A percentile compares a stretch with the other conserved stretches of the same genome.
Conservation (phyloP, 2,113 vertebrate species). For the Marcusenius ussheri region DNA sequence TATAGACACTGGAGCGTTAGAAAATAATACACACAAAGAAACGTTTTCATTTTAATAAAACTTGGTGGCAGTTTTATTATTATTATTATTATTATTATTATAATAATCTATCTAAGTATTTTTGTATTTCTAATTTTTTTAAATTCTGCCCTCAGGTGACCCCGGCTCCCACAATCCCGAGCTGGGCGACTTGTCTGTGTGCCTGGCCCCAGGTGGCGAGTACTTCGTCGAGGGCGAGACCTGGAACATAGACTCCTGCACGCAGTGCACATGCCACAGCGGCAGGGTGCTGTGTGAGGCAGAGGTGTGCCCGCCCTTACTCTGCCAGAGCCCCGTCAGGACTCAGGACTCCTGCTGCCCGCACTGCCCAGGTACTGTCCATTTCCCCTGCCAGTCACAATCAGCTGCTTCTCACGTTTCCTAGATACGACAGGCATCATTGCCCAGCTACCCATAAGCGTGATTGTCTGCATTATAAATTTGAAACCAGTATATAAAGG, state of each 20-base stretch:
- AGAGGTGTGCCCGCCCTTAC: conserved; percentile 80
- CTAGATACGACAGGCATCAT: neutral
- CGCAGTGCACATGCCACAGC: conserved; percentile 77
- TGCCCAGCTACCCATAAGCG: neutral
- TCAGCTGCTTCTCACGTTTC: neutral
- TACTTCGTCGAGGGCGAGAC: conserved; percentile 82
- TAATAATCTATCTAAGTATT: too few relatives aligned
- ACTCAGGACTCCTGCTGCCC: conserved; percentile 84
- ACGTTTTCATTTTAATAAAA: too few relatives aligned
- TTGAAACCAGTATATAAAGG: neutral
- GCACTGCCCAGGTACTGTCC: conserved; percentile 68
- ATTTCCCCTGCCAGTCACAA: neutral
- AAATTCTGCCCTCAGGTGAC: conserved; percentile 59
- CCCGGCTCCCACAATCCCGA: conserved; percentile 68
- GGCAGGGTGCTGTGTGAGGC: conserved; percentile 82
- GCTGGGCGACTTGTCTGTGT: conserved; percentile 69
- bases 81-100: too few relatives aligned
- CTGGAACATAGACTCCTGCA: conserved; percentile 83
- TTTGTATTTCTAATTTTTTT: neutral
- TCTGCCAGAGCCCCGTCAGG: conserved; percentile 76
- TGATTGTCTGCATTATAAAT: neutral
- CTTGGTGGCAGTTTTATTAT: too few relatives aligned
- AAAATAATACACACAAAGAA: neutral
- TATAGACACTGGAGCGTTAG: neutral
- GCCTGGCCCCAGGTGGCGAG: conserved; percentile 77